Evolutionary conservation across 2,113 vertebrate species (phyloP).

Genomic region (Phyllostomus hastatus): DNA sequence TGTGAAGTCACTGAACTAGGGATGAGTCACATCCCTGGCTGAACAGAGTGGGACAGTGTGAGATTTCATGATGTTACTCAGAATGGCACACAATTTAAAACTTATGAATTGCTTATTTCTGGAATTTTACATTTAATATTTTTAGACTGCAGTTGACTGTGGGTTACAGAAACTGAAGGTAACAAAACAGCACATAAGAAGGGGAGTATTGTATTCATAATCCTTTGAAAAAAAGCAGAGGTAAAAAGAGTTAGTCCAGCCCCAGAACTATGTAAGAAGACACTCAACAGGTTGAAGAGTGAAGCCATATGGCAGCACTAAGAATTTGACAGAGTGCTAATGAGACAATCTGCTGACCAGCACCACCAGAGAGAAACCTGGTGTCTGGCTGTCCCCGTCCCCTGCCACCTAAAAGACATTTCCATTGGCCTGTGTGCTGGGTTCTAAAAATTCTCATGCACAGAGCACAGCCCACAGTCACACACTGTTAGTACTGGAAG

Average conservation of each 20-base stretch:
- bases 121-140: not conserved
- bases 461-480: not conserved
- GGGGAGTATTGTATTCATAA: not conserved
- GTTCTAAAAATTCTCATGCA: not conserved
- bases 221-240: constrained; percentile 51
- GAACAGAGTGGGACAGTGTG: not conserved
- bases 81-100: not conserved
- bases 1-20: not conserved
- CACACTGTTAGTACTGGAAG: no score
- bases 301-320: constrained; percentile 58
- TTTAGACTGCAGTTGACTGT: not conserved
- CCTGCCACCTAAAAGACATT: not conserved
- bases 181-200: not conserved
- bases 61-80: no score
- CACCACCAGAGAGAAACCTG: constrained; percentile 33
- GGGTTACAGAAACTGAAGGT: not conserved
- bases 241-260: constrained; percentile 40
- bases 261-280: not conserved
- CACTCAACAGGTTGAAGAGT: constrained; percentile 58
- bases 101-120: not conserved
- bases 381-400: not conserved
- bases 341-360: constrained; percentile 64
- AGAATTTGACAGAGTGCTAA: constrained; percentile 40
- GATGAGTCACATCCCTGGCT: not conserved
- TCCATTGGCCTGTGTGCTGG: not conserved